phyloP scores from a whole-genome alignment of 2,797 vertebrate species.

The Neosilurus hyrtlii region DNA sequence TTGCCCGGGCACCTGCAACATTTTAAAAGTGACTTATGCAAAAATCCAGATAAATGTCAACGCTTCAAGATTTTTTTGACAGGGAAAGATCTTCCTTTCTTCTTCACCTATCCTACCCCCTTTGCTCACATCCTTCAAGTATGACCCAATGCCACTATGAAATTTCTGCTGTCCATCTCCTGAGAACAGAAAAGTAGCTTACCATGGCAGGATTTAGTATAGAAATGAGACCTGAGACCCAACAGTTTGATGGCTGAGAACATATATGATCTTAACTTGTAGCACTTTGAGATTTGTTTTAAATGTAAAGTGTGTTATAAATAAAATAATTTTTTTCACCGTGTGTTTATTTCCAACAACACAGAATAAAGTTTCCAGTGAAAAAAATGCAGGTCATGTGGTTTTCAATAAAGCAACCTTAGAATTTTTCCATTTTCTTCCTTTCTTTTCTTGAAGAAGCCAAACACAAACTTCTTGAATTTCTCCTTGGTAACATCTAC shows the following conservation, averaged over 20 bases:
- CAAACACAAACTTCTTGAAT: not conserved
- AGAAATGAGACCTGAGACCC: conserved; percentile 16
- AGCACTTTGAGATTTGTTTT: no score
- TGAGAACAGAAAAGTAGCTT: not conserved
- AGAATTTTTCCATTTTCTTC: not conserved
- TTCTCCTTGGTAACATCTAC: not conserved
- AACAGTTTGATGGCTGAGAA: conserved; percentile 4
- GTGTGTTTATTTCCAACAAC: not conserved
- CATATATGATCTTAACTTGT: not conserved
- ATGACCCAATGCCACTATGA: not conserved
- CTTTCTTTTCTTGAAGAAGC: not conserved
- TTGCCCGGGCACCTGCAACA: no score
- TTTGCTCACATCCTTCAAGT: not conserved
- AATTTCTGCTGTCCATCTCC: not conserved
- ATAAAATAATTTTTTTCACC: no score
- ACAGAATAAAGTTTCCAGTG: not conserved
- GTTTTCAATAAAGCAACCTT: not conserved
- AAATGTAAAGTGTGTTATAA: no score
- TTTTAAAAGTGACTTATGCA: no score
- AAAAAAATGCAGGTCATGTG: not conserved
- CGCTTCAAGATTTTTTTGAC: not conserved
- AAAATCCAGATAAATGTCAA: no score
- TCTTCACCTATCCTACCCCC: not conserved
- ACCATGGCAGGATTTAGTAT: not conserved
- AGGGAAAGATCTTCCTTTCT: not conserved